Evolutionary conservation across 2,888 invertebrate genomes (phyloP).

Genomic region (Molorchus minor): DNA sequence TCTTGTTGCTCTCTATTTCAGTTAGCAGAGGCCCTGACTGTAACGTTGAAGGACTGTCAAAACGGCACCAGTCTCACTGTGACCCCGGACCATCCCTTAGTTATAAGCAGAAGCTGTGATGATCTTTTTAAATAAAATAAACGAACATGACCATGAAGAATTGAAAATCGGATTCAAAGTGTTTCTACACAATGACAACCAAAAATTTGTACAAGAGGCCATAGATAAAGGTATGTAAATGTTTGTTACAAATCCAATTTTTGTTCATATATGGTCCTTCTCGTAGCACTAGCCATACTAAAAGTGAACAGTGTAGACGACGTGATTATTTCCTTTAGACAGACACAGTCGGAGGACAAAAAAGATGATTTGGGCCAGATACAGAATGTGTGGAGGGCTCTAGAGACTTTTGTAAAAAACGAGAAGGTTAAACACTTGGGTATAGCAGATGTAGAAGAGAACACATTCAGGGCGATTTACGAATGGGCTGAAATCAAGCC

Average conservation of each 20-base stretch:
- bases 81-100: conserved; percentile 61
- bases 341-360: conserved; percentile 56
- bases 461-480: conserved; percentile 78
- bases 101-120: conserved; percentile 69
- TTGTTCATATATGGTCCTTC: not conserved
- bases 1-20: conserved; percentile 54
- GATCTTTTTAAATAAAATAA: conserved; percentile 72
- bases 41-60: conserved; percentile 65
- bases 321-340: conserved; percentile 81
- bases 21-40: conserved; percentile 71
- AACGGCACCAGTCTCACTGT: conserved; percentile 44
- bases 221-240: conserved; percentile 71
- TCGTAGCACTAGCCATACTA: conserved; percentile 76
- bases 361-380: conserved; percentile 68
- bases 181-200: conserved; percentile 78
- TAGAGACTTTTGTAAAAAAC: conserved; percentile 76
- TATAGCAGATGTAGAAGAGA: conserved; percentile 89
- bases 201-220: conserved; percentile 74
- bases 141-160: conserved; percentile 76
- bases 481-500: conserved; percentile 83
- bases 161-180: conserved; percentile 88
- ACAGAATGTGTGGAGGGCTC: conserved; percentile 77
- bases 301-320: conserved; percentile 81
- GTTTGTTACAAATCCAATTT: not conserved
- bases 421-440: conserved; percentile 80